Evolutionary conservation across 2,797 vertebrate species (phyloP).

Genomic region (Tokudaia muenninki): DNA sequence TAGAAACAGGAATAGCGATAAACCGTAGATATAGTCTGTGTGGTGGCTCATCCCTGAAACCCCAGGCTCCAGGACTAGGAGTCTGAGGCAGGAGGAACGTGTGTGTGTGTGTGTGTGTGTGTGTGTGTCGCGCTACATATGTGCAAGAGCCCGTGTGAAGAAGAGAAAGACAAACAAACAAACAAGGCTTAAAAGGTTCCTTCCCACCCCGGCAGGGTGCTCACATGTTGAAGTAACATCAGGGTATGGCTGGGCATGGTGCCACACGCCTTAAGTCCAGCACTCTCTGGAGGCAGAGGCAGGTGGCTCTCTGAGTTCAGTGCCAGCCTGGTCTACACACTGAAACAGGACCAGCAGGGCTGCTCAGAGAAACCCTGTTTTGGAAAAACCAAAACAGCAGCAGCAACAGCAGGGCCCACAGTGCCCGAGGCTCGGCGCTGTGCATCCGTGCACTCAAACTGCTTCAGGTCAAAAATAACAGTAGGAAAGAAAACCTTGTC

Average conservation of each 20-base stretch:
- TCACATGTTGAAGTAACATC: neutral
- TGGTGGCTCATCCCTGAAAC: too few species aligned
- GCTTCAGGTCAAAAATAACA: neutral
- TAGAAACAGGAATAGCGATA: neutral
- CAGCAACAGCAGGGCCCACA: neutral
- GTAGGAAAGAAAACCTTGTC: neutral
- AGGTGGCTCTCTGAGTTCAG: neutral
- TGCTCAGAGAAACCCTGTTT: neutral
- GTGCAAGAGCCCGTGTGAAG: neutral
- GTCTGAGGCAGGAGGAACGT: neutral
- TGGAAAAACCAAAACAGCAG: neutral
- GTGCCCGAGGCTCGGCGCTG: too few species aligned
- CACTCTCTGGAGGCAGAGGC: neutral
- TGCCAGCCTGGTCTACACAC: neutral
- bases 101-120: neutral
- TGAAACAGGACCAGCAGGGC: neutral
- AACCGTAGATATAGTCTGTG: neutral
- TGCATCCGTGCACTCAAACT: neutral
- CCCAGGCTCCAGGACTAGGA: neutral
- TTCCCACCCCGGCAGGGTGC: neutral
- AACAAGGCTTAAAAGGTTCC: neutral
- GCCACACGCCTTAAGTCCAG: accelerated
- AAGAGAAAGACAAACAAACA: neutral
- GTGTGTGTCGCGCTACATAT: too few species aligned
- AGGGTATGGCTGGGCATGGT: neutral